Conservation (phyloP, 1,140 invertebrate genomes). For the Latrodectus geometricus region DNA sequence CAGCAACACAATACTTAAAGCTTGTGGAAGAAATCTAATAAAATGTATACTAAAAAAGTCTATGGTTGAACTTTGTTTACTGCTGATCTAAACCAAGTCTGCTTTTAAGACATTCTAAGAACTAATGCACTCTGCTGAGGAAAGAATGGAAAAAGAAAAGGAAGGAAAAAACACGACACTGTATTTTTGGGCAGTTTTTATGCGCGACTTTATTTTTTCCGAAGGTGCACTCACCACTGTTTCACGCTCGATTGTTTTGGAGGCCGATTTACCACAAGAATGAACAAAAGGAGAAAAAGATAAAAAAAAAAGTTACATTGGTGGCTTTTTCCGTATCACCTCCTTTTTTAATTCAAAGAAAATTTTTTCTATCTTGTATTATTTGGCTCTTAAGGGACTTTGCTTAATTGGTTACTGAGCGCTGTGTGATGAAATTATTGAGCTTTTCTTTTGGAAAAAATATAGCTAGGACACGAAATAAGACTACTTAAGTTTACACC, state of each 20-base stretch:
- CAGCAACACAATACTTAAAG: too few species aligned
- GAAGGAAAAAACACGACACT: neutral
- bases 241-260: constrained; percentile 49
- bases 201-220: constrained; percentile 13
- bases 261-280: constrained; percentile 41
- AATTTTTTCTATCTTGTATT: neutral
- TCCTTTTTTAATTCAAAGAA: neutral
- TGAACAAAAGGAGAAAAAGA: constrained; percentile 7
- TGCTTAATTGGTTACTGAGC: constrained; percentile 1
- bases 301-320: neutral
- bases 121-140: neutral
- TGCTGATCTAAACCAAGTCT: neutral
- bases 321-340: neutral
- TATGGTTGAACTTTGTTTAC: neutral
- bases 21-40: too few species aligned
- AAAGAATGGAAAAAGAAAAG: neutral
- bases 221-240: constrained; percentile 1
- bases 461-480: too few species aligned
- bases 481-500: too few species aligned
- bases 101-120: neutral
- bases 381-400: neutral
- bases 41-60: neutral
- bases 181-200: constrained; percentile 12
- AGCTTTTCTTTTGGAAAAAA: neutral
- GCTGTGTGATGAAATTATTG: neutral